A percentile compares a stretch with the other conserved stretches of the same genome.
These are phyloP conservation scores for Xerus inauris DNA, from an alignment of 2,113 vertebrate species.

Conservation along the genomic window DNA sequence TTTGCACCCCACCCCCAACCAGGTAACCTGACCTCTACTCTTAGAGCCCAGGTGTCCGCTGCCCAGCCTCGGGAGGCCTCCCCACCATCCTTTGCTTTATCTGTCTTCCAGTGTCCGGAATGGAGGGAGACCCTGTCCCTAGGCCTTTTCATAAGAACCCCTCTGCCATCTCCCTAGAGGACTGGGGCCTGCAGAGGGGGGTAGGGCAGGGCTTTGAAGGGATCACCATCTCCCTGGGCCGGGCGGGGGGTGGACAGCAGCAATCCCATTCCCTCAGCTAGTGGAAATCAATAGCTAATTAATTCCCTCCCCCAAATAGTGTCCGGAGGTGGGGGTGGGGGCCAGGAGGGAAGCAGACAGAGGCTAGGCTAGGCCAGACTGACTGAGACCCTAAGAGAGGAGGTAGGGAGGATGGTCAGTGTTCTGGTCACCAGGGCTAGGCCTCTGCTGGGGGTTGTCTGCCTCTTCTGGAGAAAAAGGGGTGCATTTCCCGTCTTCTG, in stretches of 20 bases:
- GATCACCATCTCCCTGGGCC: neutral
- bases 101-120: neutral
- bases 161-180: neutral
- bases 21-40: neutral
- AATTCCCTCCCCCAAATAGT: constrained; percentile 81
- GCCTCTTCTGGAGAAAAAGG: neutral
- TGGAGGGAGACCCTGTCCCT: neutral
- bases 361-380: neutral
- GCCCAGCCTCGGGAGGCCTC: neutral
- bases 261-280: constrained; percentile 59
- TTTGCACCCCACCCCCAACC: neutral
- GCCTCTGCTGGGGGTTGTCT: neutral
- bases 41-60: neutral
- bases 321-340: constrained; percentile 14
- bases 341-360: neutral
- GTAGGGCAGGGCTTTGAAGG: neutral
- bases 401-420: neutral
- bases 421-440: neutral
- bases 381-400: neutral
- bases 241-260: constrained; percentile 43
- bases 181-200: neutral
- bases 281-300: constrained; percentile 81
- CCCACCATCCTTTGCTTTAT: neutral
- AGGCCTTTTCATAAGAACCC: neutral
- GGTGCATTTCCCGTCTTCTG: neutral